Evolutionary conservation across 1,140 invertebrate genomes (phyloP), one percentile per base, ranked within the genome.

Genomic region (Ruditapes philippinarum): DNA sequence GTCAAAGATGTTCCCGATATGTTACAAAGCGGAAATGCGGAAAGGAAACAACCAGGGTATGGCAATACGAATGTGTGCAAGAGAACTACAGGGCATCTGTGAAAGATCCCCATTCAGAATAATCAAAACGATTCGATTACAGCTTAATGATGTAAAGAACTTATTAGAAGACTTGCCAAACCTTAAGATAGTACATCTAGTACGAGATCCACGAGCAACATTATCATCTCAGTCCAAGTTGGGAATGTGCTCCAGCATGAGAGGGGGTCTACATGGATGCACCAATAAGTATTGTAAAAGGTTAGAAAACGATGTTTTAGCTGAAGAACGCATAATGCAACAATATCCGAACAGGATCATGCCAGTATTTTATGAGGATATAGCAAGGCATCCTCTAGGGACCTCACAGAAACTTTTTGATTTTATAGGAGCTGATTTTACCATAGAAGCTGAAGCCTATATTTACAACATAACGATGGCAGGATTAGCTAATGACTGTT

Each of bases 131-230:
- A 88, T 88, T 38, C 76, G 86, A 28, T 31, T 73, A 40, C 19
- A 51, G 33, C 28, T 88, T 22, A 4, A 25, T 40, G 38, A 65
- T 54, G 36, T 88, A 17, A 68, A 9, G 45, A 19, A 68, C 42
- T 57, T 88, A n/a, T 33, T 81, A n/a, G 86, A 81, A 25, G 62
- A 73, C 14, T 31, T 88, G n/a, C 86, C 86, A 38, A 81, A 70
- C 57, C 33, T 88, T 19, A 68, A 88, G 25, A 81, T 88, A 28
- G 49, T 88, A 33, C 86, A 88, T 57, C 65, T 88, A 0, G 78
- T 88, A n/a, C 11, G 86, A 57, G 86, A 88, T 70, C 86, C 86
- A 36, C n/a, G 86, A 0, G 86, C 76, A 0, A 88, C 86, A 68
- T 65, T 81, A 0, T 31, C 25, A 17, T 88, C 86, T n/a, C 86